A percentile compares a stretch with the other conserved stretches of the same genome.
Evolutionary conservation across 2,113 vertebrate species (phyloP).

Genomic region (Seriola aureovittata): DNA sequence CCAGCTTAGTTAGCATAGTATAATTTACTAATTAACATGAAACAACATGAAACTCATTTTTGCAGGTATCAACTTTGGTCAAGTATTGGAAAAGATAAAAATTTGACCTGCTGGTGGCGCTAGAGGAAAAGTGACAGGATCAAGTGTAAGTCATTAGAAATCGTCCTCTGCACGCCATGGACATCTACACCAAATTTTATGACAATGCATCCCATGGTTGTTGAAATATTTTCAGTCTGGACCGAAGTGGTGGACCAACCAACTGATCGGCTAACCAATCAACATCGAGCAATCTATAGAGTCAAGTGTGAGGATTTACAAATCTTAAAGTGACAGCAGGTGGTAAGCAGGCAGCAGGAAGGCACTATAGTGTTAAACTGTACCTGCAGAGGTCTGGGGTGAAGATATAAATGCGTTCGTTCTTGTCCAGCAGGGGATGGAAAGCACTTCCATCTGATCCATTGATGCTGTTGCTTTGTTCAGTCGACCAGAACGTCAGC

Average conservation of each 20-base stretch:
- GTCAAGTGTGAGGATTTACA: no score
- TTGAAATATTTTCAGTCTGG: not conserved
- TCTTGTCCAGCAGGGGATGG: slow-evolving; percentile 89
- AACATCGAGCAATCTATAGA: no score
- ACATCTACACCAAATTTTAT: not conserved
- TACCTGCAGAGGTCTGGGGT: slow-evolving; percentile 97
- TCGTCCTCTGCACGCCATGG: not conserved
- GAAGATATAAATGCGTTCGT: slow-evolving; percentile 92
- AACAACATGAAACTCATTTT: not conserved
- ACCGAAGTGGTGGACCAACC: not conserved
- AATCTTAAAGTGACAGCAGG: not conserved
- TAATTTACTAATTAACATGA: no score
- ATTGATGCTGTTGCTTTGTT: slow-evolving; percentile 93
- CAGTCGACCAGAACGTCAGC: slow-evolving; percentile 89
- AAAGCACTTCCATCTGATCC: slow-evolving; percentile 95
- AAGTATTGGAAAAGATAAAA: not conserved
- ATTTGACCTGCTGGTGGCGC: not conserved
- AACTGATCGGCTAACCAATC: not conserved
- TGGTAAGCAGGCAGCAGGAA: no score
- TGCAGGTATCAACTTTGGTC: not conserved
- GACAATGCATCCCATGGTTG: not conserved
- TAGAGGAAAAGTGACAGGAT: not conserved
- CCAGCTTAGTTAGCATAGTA: no score
- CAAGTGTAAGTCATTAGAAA: not conserved
- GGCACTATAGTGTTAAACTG: not conserved